Evolutionary conservation across 2,888 invertebrate species (phyloP), one percentile per base, ranked within the genome.

Genomic region (Atrina japonica): DNA sequence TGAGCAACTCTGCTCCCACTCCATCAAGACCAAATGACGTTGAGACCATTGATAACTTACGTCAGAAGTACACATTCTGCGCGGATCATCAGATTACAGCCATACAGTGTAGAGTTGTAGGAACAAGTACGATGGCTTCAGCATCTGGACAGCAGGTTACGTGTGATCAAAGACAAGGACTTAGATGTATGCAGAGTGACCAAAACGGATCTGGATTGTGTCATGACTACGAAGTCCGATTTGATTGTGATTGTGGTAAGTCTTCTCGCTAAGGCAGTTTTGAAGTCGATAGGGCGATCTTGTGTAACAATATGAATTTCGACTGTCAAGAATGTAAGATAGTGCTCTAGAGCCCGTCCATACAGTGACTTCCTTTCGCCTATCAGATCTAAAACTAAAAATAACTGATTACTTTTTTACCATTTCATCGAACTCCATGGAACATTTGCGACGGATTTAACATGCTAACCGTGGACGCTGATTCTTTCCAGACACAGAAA

Each of bases 61-160:
- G 85, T 29, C 68, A 58, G 29, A 70, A 74, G 16, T 85, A 86
- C 61, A 63, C 79, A 3, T 86, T 83, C 82, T 86, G 87, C 63
- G 77, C 78, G 41, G 71, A 73, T 47, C 59, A 72, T 30, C 81
- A 82, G 76, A 79, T 83, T 50, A 92, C 91, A 3, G 93, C 94
- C 76, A 95, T 97, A 68, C 93, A 94, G 86, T 97, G 97, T 83
- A 93, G 96, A 41, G 94, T 95, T 0, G 93, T 94, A 0, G 92
- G 91, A 0, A 92, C 92, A 0, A 94, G 94, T 83, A 91, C 92
- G 66, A 90, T 92, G 0, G 92, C 94, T 0, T 95, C 94, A 81
- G 93, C 94, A 64, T 94, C 95, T 11, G 94, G 94, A 0, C 93
- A 95, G 64, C 35, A 5, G 5, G 40, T 56, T 2, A 94, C 94